Conservation (phyloP, 2,113 vertebrate genomes). For the Rhagologus leucostigma region DNA sequence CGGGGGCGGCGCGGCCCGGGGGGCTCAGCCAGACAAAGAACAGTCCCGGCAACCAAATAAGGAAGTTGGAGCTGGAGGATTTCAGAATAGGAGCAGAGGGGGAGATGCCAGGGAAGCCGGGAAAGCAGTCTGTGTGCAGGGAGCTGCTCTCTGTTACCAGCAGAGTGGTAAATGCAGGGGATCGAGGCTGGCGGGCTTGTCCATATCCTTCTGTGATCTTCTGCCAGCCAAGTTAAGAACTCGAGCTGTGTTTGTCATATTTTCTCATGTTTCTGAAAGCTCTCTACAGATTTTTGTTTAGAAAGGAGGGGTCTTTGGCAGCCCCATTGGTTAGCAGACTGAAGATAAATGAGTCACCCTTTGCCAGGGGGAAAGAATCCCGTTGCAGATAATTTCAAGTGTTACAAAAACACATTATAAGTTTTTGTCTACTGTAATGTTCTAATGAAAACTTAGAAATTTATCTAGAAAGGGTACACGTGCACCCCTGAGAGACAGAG, state of each 20-base stretch:
- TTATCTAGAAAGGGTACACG: background rate
- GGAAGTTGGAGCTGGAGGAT: constrained; percentile 80
- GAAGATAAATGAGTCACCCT: background rate
- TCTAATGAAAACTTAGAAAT: background rate
- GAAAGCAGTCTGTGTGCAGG: background rate
- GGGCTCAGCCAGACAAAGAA: constrained; percentile 79
- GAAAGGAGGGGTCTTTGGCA: background rate
- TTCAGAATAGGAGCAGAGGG: constrained; percentile 77
- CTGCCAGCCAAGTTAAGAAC: background rate
- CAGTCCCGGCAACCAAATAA: constrained; percentile 90
- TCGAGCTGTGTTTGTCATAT: background rate
- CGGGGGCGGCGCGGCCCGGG: background rate
- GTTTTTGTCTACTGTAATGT: background rate
- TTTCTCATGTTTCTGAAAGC: background rate
- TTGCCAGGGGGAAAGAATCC: background rate
- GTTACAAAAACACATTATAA: background rate
- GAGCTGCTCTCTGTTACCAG: background rate
- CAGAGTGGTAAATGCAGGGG: background rate
- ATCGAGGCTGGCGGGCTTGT: background rate
- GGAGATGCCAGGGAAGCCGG: background rate
- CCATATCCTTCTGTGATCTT: background rate
- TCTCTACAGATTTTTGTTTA: background rate
- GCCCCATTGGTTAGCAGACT: background rate
- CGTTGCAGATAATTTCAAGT: background rate
- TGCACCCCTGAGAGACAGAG: background rate